Evolutionary conservation across 1,140 invertebrate genomes (phyloP).

Genomic region (Holcopasites calliopsidis): DNA sequence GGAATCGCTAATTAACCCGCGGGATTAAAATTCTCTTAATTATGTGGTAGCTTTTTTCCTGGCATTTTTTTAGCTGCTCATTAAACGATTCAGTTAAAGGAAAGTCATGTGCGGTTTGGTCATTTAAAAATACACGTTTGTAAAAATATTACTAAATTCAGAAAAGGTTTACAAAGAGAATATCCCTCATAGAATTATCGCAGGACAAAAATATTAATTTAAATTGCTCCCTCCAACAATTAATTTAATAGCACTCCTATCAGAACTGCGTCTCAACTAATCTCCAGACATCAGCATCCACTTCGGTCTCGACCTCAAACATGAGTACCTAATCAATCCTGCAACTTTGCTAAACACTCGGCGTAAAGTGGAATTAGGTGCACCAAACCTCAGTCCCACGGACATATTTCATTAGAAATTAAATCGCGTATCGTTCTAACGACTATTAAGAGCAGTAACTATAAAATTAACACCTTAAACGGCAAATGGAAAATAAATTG

Average conservation of each 20-base stretch:
- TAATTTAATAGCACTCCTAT: neutral
- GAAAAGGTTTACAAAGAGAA: no score
- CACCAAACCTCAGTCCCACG: neutral
- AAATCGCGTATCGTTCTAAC: neutral
- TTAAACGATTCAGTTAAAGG: constrained; percentile 30
- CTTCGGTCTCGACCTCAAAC: constrained; percentile 15
- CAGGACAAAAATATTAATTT: no score
- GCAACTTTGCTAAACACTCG: neutral
- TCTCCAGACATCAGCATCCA: neutral
- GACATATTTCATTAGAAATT: neutral
- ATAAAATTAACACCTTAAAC: no score
- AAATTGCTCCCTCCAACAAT: neutral
- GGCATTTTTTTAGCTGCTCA: constrained; percentile 4
- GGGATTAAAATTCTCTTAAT: constrained; percentile 31
- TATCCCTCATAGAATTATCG: no score
- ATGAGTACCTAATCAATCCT: neutral
- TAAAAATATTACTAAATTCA: no score
- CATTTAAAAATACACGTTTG: neutral
- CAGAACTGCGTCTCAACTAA: neutral
- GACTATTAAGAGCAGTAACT: neutral
- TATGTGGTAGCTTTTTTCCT: constrained; percentile 16
- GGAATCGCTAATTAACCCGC: constrained; percentile 17
- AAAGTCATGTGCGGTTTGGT: neutral
- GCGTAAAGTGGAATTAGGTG: neutral
- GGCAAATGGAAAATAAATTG: no score